phyloP scores from a whole-genome alignment of 2,888 invertebrate species.

The Adelphocoris suturalis region DNA sequence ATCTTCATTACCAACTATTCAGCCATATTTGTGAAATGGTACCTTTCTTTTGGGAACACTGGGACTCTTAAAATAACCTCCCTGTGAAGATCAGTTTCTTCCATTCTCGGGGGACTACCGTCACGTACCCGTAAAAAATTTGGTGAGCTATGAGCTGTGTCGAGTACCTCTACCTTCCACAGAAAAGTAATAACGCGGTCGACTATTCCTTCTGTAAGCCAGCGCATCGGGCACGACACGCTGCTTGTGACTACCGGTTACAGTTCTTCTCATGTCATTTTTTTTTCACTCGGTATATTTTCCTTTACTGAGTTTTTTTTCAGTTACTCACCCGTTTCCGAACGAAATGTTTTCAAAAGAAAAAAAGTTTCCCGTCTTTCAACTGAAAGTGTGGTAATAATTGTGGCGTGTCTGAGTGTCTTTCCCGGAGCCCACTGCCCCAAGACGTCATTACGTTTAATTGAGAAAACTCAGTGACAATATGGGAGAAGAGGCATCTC shows the following conservation, averaged over 20 bases:
- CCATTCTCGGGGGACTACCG: neutral
- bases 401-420: conserved; percentile 59
- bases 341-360: neutral
- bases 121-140: conserved; percentile 24
- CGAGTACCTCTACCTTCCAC: conserved; percentile 1
- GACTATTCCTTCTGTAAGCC: conserved; percentile 24
- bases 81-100: neutral
- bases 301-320: neutral
- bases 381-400: conserved; percentile 47
- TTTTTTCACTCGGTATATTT: conserved; percentile 16
- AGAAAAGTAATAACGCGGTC: conserved; percentile 8
- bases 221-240: conserved; percentile 18
- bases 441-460: conserved; percentile 47
- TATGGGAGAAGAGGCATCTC: conserved; percentile 42
- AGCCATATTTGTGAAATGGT: too few relatives aligned
- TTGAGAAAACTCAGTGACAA: conserved; percentile 63
- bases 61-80: neutral
- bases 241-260: neutral
- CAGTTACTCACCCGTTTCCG: neutral
- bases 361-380: neutral
- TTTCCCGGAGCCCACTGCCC: conserved; percentile 4
- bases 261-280: conserved; percentile 10
- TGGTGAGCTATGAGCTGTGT: neutral
- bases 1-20: too few relatives aligned
- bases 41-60: too few relatives aligned